Evolutionary conservation across 2,888 invertebrate genomes (phyloP), one percentile per base, ranked within the genome.

Genomic region (Notocelia uddmanniana): DNA sequence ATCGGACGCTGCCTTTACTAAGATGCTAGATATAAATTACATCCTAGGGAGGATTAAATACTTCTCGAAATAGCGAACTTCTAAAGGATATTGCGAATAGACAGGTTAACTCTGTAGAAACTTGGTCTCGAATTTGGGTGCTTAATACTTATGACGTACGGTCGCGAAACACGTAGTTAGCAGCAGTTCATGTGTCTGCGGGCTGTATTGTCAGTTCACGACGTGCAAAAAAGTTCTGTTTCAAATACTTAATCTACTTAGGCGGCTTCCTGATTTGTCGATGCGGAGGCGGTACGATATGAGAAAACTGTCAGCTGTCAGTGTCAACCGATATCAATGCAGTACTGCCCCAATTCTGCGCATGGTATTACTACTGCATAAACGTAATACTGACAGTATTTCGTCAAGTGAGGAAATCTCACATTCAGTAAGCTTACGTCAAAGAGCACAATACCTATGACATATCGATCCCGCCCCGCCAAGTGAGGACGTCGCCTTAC

Each of bases 21-120:
- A 37, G n/a, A 21, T 54, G 37, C 37, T 64, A 54, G 52, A 63
- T 64, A 37, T 37, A 64, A 64, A 64, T 64, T 37, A 37, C 54
- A 64, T 52, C 64, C 37, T 9, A 52, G 37, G 34, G 34, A 37
- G 52, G 52, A 64, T 37, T 52, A 54, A 64, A 52, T 34, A 48
- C 62, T 50, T 63, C 34, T 63, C 21, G 9, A n/a, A 21, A 37
- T 54, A 54, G 52, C 52, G 52, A 54, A 64, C 11, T 37, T 21
- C n/a, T 52, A 54, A 52, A 52, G 37, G 54, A 54, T 64, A 64
- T 23, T 64, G 37, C 37, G 34, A 52, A 34, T 15, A 34, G 63
- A 31, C 18, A 50, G 63, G 31, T 52, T 63, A 52, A 63, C 50
- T 63, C n/a, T 1, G 34, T 37, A 54, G 54, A 54, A 63, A 64